Evolutionary conservation across 1,140 invertebrate species (phyloP).

Genomic region (Andrena cerasifolii): DNA sequence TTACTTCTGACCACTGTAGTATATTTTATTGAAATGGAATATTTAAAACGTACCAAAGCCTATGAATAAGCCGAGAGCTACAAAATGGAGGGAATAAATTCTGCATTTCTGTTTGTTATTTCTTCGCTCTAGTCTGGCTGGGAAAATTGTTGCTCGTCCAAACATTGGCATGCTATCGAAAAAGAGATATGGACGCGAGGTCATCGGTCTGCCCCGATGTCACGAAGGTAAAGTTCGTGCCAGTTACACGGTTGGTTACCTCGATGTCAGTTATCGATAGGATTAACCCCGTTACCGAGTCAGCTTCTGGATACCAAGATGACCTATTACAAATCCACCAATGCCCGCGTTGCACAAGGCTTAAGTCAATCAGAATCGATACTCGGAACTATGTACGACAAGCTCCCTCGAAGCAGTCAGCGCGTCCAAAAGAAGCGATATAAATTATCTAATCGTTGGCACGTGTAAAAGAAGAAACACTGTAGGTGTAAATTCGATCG

Average conservation of each 20-base stretch:
- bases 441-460: too few species aligned
- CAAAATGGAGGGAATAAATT: too few species aligned
- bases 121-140: too few species aligned
- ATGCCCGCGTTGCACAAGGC: background rate
- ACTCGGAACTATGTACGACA: background rate
- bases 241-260: slow-evolving; percentile 8
- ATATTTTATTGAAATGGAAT: too few species aligned
- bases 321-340: slow-evolving; percentile 23
- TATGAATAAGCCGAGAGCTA: too few species aligned
- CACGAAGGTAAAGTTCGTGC: background rate
- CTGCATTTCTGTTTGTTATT: too few species aligned
- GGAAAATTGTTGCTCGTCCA: too few species aligned
- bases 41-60: too few species aligned
- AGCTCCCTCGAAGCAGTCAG: background rate
- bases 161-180: background rate
- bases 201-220: background rate
- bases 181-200: background rate
- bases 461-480: too few species aligned
- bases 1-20: too few species aligned
- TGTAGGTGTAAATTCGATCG: too few species aligned
- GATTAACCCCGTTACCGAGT: slow-evolving; percentile 33
- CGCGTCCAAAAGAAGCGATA: background rate
- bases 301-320: slow-evolving; percentile 7
- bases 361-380: slow-evolving; percentile 20
- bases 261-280: slow-evolving; percentile 18